Base-by-base conservation (phyloP, 2,888 invertebrate genomes). In the Sepioteuthis lessoniana region DNA sequence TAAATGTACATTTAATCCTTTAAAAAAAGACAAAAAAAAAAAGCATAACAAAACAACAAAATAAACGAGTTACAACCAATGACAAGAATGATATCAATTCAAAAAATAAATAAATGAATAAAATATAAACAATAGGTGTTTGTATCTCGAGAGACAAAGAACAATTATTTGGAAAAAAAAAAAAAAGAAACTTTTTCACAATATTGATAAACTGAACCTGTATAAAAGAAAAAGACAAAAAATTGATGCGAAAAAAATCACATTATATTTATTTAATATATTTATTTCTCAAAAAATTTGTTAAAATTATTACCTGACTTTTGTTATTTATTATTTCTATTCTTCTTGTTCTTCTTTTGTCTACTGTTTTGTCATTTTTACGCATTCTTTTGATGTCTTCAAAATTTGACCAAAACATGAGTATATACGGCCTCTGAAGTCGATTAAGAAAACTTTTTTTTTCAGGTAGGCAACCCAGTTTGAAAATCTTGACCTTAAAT, bases 261-360 rank as follows among this genome's bases (percentile, higher is more conserved):
- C 35, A 25, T 1, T 76, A 76, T 76, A 76, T 76, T 76, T 76
- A 76, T 76, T 76, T 76, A 76, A 76, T 76, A 76, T 76, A 76
- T 76, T 76, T 76, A 76, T 76, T 76, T 76, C 76, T 76, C 10
- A 76, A 76, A 60, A 76, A 76, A 76, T 76, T 76, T n/a, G n/a
- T 19, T 1, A 76, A 76, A 76, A 7, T 76, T 76, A 76, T 19
- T 13, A 31, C 25, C 31, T 10, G 76, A 76, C 0, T 76, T 60
- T 35, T 76, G 76, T n/a, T 76, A 13, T 76, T 76, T 76, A 16
- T 76, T 35, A 2, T 76, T 76, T 76, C 31, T 76, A 2, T 31
- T n/a, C 2, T 76, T n/a, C 10, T 13, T 5, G 10, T 31, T 13
- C 10, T 76, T n/a, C n/a, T 31, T n/a, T n/a, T 5, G 31, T 76